Evolutionary conservation across 1,140 invertebrate species (phyloP).

Genomic region (Papilio dardanus): DNA sequence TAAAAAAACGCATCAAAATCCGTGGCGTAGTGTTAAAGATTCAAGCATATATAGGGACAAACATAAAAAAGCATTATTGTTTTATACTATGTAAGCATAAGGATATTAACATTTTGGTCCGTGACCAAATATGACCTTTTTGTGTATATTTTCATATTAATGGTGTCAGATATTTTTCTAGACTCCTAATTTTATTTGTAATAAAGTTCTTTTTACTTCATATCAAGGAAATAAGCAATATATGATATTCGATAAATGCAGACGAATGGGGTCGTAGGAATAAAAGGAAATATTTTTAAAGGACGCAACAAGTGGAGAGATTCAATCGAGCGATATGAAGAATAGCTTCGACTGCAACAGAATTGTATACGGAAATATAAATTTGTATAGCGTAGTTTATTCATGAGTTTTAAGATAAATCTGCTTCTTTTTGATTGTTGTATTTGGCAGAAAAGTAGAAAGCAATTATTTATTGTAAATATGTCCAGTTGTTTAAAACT

Average conservation of each 20-base stretch:
- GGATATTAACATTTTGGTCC: background rate
- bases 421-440: background rate
- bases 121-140: background rate
- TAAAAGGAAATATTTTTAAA: constrained; percentile 22
- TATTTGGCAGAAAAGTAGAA: background rate
- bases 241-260: background rate
- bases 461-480: background rate
- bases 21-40: too few species aligned
- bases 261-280: background rate
- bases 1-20: too few species aligned
- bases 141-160: background rate
- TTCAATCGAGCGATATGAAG: constrained; percentile 15
- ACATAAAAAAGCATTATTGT: too few species aligned
- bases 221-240: background rate
- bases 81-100: too few species aligned
- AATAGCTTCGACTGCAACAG: background rate
- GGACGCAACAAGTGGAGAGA: constrained; percentile 21
- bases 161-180: too few species aligned
- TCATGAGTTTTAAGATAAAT: background rate
- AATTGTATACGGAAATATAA: background rate
- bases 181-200: too few species aligned
- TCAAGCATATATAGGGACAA: too few species aligned
- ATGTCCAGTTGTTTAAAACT: too few species aligned
- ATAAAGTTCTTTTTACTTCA: background rate
- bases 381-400: background rate